These are phyloP conservation scores for Synaphobranchus kaupii DNA, from an alignment of 2,797 vertebrate species.

Conservation along the genomic window DNA sequence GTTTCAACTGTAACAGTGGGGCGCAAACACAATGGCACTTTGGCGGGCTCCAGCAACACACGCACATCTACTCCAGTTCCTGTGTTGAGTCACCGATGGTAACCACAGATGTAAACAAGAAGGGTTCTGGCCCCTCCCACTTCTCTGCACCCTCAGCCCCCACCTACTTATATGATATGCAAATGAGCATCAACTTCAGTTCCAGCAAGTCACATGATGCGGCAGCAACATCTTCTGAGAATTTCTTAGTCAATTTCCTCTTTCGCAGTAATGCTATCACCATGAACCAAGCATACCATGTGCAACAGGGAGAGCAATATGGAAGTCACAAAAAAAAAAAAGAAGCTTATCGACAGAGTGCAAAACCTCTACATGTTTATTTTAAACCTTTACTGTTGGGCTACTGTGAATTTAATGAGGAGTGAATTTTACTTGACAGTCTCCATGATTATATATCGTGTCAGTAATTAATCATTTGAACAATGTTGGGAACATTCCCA, in stretches of 20 bases:
- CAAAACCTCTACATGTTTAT: constrained; percentile 16
- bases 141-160: constrained; percentile 32
- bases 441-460: background rate
- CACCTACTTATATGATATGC: constrained; percentile 53
- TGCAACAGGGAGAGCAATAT: constrained; percentile 20
- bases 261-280: constrained; percentile 43
- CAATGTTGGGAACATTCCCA: background rate
- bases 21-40: constrained; percentile 21
- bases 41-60: constrained; percentile 44
- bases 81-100: constrained; percentile 40
- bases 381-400: background rate
- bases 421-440: background rate
- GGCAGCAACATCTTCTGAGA: constrained; percentile 66
- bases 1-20: background rate
- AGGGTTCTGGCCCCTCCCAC: constrained; percentile 45
- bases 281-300: constrained; percentile 39
- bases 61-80: constrained; percentile 24
- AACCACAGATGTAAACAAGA: constrained; percentile 72
- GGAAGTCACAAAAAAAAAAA: constrained; percentile 11
- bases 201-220: constrained; percentile 81
- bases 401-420: background rate
- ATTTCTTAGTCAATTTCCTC: constrained; percentile 64
- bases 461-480: background rate
- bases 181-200: constrained; percentile 64
- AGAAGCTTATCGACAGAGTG: background rate